A percentile compares a stretch with the other conserved stretches of the same genome.
Conservation (phyloP, 2,888 invertebrate species). For the Creontiades dilutus region DNA sequence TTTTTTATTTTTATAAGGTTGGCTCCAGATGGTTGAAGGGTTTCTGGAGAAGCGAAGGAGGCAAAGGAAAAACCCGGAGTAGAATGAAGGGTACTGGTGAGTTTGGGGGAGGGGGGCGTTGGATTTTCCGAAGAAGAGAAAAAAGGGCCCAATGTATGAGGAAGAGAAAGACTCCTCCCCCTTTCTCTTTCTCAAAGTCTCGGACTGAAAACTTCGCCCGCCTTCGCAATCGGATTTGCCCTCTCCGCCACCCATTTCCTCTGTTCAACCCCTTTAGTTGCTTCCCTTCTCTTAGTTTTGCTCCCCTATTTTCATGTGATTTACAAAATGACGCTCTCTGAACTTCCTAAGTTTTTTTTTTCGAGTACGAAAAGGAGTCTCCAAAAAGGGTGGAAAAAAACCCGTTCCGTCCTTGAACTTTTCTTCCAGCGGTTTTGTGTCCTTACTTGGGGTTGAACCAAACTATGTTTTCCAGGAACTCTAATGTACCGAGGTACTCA, state of each 20-base stretch:
- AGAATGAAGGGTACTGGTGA: conserved; percentile 37
- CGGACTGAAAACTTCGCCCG: conserved; percentile 49
- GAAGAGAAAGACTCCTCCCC: conserved; percentile 52
- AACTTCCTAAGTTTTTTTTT: conserved; percentile 46
- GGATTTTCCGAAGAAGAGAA: conserved; percentile 37
- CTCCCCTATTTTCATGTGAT: conserved; percentile 55
- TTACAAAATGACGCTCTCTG: conserved; percentile 53
- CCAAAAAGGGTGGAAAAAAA: not conserved
- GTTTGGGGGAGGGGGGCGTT: not conserved
- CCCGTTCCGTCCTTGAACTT: conserved; percentile 21
- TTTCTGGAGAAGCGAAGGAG: conserved; percentile 24
- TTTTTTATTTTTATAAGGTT: not conserved
- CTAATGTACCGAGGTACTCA: too few relatives aligned
- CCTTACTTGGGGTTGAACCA: not conserved
- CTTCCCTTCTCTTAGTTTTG: conserved; percentile 40
- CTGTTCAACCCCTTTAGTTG: conserved; percentile 17
- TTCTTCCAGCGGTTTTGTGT: not conserved
- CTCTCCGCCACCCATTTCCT: conserved; percentile 27
- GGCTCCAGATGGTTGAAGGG: conserved; percentile 46
- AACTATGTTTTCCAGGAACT: too few relatives aligned
- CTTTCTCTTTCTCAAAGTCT: conserved; percentile 19
- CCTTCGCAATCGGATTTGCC: conserved; percentile 52
- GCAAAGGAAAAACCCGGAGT: conserved; percentile 36
- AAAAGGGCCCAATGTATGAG: conserved; percentile 51
- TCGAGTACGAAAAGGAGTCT: not conserved